A percentile compares a stretch with the other conserved stretches of the same genome.
Evolutionary conservation across 2,888 invertebrate genomes (phyloP).

Genomic region (Pristionchus fissidentatus): DNA sequence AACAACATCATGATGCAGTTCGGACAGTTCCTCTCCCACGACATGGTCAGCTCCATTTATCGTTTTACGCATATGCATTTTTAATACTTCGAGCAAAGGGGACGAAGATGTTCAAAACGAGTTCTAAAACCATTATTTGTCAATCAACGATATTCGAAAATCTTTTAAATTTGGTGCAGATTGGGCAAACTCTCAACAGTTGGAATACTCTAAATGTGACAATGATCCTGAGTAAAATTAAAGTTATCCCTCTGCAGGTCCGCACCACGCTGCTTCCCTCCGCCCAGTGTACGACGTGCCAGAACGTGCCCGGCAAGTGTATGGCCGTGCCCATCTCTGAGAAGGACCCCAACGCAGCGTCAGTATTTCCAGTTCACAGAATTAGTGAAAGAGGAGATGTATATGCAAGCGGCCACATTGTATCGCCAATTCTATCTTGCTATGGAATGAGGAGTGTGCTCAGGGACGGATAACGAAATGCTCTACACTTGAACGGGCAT

Average conservation of each 20-base stretch:
- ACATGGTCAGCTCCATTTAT: constrained; percentile 65
- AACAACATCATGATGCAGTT: constrained; percentile 75
- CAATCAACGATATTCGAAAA: too few relatives aligned
- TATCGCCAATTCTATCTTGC: too few relatives aligned
- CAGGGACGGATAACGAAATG: too few relatives aligned
- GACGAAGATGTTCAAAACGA: neutral
- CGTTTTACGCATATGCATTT: neutral
- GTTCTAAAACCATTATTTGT: too few relatives aligned
- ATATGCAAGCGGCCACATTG: too few relatives aligned
- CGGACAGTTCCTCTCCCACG: constrained; percentile 75
- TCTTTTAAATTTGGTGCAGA: too few relatives aligned
- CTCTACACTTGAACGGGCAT: too few relatives aligned
- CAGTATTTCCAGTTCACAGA: too few relatives aligned
- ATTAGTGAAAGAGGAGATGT: too few relatives aligned
- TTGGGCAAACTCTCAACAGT: too few relatives aligned
- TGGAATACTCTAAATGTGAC: neutral
- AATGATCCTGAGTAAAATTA: neutral
- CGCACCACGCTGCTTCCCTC: constrained; percentile 70
- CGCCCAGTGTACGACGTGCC: constrained; percentile 69
- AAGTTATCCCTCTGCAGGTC: constrained; percentile 36
- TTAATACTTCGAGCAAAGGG: neutral
- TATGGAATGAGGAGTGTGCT: too few relatives aligned
- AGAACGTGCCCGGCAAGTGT: constrained; percentile 69
- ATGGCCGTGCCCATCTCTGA: constrained; percentile 72
- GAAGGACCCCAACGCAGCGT: constrained; percentile 71